Conservation (phyloP, 2,888 invertebrate genomes). For the Tetheella fluctuosa region DNA sequence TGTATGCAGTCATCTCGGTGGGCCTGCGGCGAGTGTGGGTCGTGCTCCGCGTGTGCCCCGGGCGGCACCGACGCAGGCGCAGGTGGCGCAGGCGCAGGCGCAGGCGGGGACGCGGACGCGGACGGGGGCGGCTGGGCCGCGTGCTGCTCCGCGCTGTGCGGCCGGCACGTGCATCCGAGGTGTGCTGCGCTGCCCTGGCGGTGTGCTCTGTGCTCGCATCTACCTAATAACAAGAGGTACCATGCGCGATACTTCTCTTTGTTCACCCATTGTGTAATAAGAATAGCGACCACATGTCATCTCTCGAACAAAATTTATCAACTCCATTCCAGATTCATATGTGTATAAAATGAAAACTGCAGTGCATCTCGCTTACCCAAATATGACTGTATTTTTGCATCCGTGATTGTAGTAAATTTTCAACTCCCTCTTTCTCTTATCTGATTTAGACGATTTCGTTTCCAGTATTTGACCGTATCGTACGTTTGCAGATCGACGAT, state of each 20-base stretch:
- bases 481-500: slow-evolving; percentile 50
- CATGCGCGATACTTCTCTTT: no score
- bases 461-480: neutral
- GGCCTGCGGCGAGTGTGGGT: slow-evolving; percentile 72
- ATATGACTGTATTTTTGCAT: no score
- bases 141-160: slow-evolving; percentile 58
- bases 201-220: slow-evolving; percentile 52
- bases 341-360: no score
- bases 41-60: slow-evolving; percentile 60
- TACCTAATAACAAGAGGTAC: slow-evolving; percentile 27
- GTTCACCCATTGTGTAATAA: no score
- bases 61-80: slow-evolving; percentile 23
- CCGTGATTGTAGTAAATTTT: no score
- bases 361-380: no score
- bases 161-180: slow-evolving; percentile 50
- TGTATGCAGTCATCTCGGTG: slow-evolving; percentile 62
- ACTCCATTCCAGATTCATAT: no score
- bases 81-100: no score
- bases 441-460: neutral
- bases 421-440: no score
- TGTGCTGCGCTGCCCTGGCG: slow-evolving; percentile 59
- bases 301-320: no score
- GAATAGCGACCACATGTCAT: no score
- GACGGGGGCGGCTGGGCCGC: slow-evolving; percentile 49
- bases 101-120: no score